phyloP scores from a whole-genome alignment of 2,797 vertebrate genomes.

The Rhinatrema bivittatum region DNA sequence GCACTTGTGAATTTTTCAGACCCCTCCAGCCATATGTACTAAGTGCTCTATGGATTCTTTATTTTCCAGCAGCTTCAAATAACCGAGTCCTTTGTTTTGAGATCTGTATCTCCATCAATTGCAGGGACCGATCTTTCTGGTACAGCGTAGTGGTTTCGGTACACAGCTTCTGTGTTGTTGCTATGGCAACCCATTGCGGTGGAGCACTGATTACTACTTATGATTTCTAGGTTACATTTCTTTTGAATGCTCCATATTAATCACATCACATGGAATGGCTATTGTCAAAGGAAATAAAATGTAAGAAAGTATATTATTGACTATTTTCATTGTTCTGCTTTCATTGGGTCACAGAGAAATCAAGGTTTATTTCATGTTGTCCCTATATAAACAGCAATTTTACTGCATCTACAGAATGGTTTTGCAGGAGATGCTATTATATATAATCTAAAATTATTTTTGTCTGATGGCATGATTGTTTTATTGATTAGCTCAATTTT shows the following conservation, averaged over 20 bases:
- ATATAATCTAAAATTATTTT: slow-evolving; percentile 13
- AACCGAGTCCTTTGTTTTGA: slow-evolving; percentile 4
- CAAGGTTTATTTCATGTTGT: slow-evolving; percentile 9
- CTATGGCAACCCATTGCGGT: slow-evolving; percentile 15
- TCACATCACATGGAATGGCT: neutral
- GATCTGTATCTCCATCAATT: slow-evolving; percentile 11
- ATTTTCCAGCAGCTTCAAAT: neutral
- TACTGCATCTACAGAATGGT: slow-evolving; percentile 11
- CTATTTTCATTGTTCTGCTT: slow-evolving; percentile 9
- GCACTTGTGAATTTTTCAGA: no score
- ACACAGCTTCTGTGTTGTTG: slow-evolving; percentile 12
- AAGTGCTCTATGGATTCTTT: no score
- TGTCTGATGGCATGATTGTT: slow-evolving; percentile 7
- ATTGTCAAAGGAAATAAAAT: slow-evolving; percentile 5
- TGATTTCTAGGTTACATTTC: slow-evolving; percentile 18
- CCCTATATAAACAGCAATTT: slow-evolving; percentile 24
- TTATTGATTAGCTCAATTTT: slow-evolving; percentile 16
- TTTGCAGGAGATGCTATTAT: slow-evolving; percentile 15
- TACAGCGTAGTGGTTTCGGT: no score
- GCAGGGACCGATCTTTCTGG: no score
- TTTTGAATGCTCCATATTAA: slow-evolving; percentile 23
- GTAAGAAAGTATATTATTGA: slow-evolving; percentile 21
- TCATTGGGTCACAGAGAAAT: slow-evolving; percentile 12
- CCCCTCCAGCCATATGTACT: no score
- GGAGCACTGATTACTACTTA: slow-evolving; percentile 18